Base-by-base conservation (phyloP, 2,113 vertebrate species). In the Caloenas nicobarica region DNA sequence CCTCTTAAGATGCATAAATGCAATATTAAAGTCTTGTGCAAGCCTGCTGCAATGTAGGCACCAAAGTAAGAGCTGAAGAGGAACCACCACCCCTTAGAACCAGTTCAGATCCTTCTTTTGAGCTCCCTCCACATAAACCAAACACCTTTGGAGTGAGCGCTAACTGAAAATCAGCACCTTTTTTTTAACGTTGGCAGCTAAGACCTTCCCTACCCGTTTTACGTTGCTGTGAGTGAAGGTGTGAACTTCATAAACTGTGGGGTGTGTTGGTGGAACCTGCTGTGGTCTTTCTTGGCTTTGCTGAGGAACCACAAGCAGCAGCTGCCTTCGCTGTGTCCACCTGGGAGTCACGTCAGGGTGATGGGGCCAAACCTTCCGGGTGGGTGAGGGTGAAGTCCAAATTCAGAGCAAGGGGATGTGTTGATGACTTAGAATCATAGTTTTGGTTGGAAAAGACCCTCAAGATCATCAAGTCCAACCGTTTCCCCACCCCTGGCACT, bases 211-310 rank as follows among this genome's bases (percentile, higher is more conserved):
- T 60, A 34, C 53, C 34, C 0, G 0, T 53, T 64, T 93, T 36
- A 68, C 21, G 12, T 61, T 36, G 1, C 64, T 57, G 22, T n/a
- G 28, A 91, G 79, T 0, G 0, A 51, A 95, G 80, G 72, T 84
- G 91, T 91, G 89, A 97, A 81, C 81, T 91, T 58, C 51, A 33
- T 46, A 64, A 92, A 33, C 10, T 5, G 4, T 66, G n/a, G 6
- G n/a, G 25, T 54, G 60, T 83, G 91, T 73, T 78, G 88, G 6
- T 88, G 13, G 81, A 86, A 93, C 72, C 92, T 88, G 70, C 17
- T 0, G 0, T 6, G 33, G 86, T 79, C 36, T 54, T 65, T 44
- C 72, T 19, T 69, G 80, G 68, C 89, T 86, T 70, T 8, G 5
- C 64, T 73, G 33, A 70, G 74, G 46, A 76, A 1, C 56, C 91